phyloP scores from a whole-genome alignment of 2,113 vertebrate species.

The Sapayoa aenigma region DNA sequence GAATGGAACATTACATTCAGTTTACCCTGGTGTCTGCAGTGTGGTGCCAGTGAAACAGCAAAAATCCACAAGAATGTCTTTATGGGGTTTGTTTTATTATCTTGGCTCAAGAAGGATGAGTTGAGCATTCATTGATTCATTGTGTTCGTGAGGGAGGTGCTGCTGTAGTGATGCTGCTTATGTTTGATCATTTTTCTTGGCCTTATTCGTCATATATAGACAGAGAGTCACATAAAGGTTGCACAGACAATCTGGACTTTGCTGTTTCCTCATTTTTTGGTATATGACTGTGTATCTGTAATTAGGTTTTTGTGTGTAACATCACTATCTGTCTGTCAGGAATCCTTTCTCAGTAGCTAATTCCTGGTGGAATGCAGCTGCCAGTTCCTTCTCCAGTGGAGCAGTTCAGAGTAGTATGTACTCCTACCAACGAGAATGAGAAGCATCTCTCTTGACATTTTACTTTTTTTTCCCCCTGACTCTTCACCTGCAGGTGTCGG shows the following conservation, averaged over 20 bases:
- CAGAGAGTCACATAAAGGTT: neutral
- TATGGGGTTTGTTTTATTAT: neutral
- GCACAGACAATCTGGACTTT: neutral
- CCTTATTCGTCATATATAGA: neutral
- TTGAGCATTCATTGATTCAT: neutral
- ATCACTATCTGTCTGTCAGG: neutral
- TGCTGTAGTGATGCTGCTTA: neutral
- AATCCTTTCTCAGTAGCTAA: neutral
- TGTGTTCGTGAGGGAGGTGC: neutral
- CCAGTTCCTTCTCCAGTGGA: neutral
- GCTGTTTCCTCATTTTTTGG: neutral
- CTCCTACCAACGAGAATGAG: neutral
- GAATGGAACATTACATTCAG: neutral
- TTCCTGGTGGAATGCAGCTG: neutral
- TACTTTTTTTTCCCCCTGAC: neutral
- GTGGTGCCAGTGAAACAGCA: neutral
- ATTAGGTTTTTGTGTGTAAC: neutral
- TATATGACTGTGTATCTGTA: neutral
- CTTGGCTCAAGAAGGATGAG: neutral
- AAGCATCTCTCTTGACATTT: neutral
- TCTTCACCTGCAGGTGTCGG: conserved; percentile 79
- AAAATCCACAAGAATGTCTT: neutral
- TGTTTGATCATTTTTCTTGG: neutral
- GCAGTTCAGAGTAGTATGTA: neutral
- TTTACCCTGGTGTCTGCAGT: neutral